phyloP scores from a whole-genome alignment of 2,797 vertebrate genomes.

The Manis javanica region DNA sequence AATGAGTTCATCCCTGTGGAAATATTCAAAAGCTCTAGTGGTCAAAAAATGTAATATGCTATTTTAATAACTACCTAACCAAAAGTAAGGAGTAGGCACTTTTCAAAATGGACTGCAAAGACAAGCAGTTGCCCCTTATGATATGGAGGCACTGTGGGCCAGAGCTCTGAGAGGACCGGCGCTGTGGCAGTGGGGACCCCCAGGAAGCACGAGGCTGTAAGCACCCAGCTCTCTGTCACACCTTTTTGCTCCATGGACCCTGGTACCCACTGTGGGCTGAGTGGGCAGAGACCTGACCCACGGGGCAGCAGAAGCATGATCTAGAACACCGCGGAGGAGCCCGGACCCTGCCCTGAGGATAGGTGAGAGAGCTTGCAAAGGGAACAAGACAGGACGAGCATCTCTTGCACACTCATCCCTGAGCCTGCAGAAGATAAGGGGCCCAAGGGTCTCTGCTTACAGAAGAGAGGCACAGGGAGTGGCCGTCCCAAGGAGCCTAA shows the following conservation, averaged over 20 bases:
- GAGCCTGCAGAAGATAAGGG: not conserved
- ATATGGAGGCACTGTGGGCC: not conserved
- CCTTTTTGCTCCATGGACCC: not conserved
- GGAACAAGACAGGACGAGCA: rapidly evolving
- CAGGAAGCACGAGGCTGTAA: not conserved
- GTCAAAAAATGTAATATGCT: not conserved
- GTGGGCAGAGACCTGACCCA: not conserved
- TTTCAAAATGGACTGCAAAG: not conserved
- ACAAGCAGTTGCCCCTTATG: too few relatives aligned
- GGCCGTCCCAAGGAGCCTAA: not conserved
- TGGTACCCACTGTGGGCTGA: not conserved
- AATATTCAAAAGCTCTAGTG: not conserved
- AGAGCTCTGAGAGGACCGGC: rapidly evolving
- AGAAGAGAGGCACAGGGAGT: not conserved
- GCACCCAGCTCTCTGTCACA: not conserved
- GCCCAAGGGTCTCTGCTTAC: rapidly evolving
- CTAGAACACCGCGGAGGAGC: not conserved
- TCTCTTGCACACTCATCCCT: not conserved
- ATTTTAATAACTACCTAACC: not conserved
- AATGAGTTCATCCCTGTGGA: not conserved
- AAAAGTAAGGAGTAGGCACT: not conserved
- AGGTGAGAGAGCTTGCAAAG: not conserved
- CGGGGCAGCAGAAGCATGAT: not conserved
- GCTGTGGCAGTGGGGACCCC: not conserved
- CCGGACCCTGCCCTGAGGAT: not conserved